A percentile compares a stretch with the other conserved stretches of the same genome.
Conservation (phyloP, 2,797 vertebrate genomes). For the Intellagama lesueurii region DNA sequence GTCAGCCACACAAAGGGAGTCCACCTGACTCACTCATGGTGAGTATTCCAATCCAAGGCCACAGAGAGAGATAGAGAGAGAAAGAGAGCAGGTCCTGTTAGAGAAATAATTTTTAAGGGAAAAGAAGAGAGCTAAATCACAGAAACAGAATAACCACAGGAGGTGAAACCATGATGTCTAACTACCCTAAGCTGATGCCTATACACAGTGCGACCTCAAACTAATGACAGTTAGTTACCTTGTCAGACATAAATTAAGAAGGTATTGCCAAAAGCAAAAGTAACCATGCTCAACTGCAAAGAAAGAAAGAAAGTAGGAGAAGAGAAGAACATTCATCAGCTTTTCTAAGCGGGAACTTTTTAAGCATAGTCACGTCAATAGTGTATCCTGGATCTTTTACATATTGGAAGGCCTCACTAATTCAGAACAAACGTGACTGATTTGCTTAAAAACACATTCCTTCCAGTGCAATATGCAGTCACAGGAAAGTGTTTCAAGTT, state of each 20-base stretch:
- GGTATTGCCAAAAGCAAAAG: slow-evolving; percentile 25
- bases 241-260: slow-evolving; percentile 35
- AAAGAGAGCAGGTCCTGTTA: too few relatives aligned
- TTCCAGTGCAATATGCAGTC: not conserved
- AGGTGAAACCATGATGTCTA: too few relatives aligned
- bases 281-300: not conserved
- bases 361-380: not conserved
- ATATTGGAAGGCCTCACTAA: not conserved
- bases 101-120: too few relatives aligned
- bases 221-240: not conserved
- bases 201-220: too few relatives aligned
- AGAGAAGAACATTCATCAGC: slow-evolving; percentile 17
- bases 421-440: not conserved
- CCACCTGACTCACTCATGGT: slow-evolving; percentile 24
- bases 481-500: not conserved
- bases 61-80: not conserved
- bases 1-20: slow-evolving; percentile 51
- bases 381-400: not conserved
- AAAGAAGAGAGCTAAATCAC: too few relatives aligned
- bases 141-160: too few relatives aligned
- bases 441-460: not conserved
- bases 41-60: slow-evolving; percentile 48
- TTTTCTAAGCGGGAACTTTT: not conserved
- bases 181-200: too few relatives aligned
- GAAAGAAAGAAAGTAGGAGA: slow-evolving; percentile 15